phyloP scores from a whole-genome alignment of 2,113 vertebrate genomes.

The Sander lucioperca region DNA sequence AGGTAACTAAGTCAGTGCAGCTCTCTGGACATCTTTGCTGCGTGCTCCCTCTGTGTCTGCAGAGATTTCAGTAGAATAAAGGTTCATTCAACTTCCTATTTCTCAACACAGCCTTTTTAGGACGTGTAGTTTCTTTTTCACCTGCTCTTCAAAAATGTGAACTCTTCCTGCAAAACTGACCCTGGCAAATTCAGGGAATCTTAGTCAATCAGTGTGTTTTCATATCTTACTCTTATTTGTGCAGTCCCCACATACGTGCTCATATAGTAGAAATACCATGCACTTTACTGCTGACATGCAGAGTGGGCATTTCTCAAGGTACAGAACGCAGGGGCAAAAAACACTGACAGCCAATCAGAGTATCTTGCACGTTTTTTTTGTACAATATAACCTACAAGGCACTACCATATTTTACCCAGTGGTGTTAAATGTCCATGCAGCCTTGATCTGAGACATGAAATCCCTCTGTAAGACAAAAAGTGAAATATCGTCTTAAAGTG shows the following conservation, averaged over 20 bases:
- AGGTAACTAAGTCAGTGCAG: conserved; percentile 30
- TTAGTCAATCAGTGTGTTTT: not conserved
- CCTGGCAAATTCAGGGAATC: not conserved
- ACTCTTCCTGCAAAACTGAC: not conserved
- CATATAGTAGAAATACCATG: not conserved
- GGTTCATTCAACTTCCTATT: not conserved
- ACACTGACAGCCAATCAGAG: not conserved
- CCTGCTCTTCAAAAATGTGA: not conserved
- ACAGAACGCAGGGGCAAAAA: not conserved
- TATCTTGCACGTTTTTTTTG: not conserved
- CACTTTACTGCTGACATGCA: not conserved
- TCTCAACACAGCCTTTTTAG: not conserved
- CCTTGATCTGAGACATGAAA: not conserved
- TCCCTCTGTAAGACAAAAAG: not conserved
- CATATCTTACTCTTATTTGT: not conserved
- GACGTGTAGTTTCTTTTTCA: not conserved
- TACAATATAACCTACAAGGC: not conserved
- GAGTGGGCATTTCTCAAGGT: not conserved
- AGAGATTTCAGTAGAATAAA: conserved; percentile 1
- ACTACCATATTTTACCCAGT: not conserved
- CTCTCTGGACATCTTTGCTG: conserved; percentile 1
- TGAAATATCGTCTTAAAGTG: not conserved
- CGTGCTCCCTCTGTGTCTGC: not conserved
- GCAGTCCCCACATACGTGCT: not conserved
- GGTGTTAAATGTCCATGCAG: not conserved